Evolutionary conservation across 2,888 invertebrate species (phyloP), one percentile per base, ranked within the genome.

Genomic region (Phengaris arion): DNA sequence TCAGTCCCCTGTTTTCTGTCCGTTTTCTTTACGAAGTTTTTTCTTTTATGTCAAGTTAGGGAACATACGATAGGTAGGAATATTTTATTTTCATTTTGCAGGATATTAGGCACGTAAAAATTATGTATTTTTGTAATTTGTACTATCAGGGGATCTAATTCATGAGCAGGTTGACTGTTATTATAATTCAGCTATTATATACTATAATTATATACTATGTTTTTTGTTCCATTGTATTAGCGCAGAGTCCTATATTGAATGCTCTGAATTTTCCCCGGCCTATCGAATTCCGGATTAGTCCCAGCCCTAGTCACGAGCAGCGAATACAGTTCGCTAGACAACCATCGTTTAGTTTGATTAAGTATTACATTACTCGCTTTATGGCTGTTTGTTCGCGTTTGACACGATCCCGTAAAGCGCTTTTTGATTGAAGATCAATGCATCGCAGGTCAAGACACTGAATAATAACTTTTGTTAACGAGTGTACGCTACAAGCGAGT

Each of bases 391-490:
- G 48, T 69, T 69, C 9, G 69, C 48, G 69, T 69, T 69, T 69
- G 69, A 69, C 69, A 69, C 48, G 46, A 69, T 15, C 4, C 69
- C 48, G 22, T 51, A 72, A 22, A 54, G 72, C 72, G 54, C 72
- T 52, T 72, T 72, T 22, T 54, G 72, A 72, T 72, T 52, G 52
- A 72, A 22, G 72, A 72, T 54, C 54, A 22, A 52, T 35, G 72
- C 54, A 22, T 51, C 15, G 48, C 9, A 35, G 54, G 52, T 79
- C 80, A 77, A 79, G 81, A 80, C 82, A 80, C 80, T 79, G 80
- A 80, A 81, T 81, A 81, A 81, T 80, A 81, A 72, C 52, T 72
- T 72, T 35, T 72, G 70, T 70, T 70, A 70, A 70, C 70, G 70
- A 70, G 51, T 51, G 54, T 15, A 69, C 69, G 10, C 13, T 48